Evolutionary conservation across 2,888 invertebrate species (phyloP).

Genomic region (Platycheirus rosarum): DNA sequence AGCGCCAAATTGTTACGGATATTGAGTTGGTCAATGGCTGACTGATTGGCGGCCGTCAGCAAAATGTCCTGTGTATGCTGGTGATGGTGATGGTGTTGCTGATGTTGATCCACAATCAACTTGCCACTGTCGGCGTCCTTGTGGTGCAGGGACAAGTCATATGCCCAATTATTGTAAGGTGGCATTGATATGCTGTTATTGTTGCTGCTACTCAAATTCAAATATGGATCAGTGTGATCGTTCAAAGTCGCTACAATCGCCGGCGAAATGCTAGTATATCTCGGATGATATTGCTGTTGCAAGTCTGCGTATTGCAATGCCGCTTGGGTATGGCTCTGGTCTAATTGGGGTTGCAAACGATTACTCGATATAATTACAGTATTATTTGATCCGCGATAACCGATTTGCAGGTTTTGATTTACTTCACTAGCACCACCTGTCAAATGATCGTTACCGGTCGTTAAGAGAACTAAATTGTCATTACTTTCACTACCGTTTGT

Average conservation of each 20-base stretch:
- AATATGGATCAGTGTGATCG: conserved; percentile 76
- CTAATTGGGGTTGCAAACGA: conserved; percentile 75
- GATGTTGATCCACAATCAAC: conserved; percentile 24
- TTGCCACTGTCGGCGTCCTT: conserved; percentile 75
- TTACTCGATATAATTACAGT: conserved; percentile 80
- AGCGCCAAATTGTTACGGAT: conserved; percentile 80
- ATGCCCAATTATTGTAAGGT: conserved; percentile 77
- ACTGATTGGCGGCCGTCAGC: conserved; percentile 71
- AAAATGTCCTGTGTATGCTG: conserved; percentile 77
- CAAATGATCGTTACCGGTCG: conserved; percentile 53
- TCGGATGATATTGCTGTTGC: conserved; percentile 55
- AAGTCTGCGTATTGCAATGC: conserved; percentile 45
- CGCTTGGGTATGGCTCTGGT: conserved; percentile 74
- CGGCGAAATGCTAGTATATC: conserved; percentile 63
- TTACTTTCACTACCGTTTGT: conserved; percentile 63
- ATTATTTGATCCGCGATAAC: conserved; percentile 81
- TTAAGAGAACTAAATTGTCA: conserved; percentile 67
- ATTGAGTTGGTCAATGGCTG: conserved; percentile 70
- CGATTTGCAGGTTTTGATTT: conserved; percentile 76
- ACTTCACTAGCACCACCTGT: conserved; percentile 16
- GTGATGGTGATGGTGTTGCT: conserved; percentile 71
- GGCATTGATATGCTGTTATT: conserved; percentile 76
- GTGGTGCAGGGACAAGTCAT: conserved; percentile 77
- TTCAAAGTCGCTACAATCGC: conserved; percentile 52
- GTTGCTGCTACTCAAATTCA: conserved; percentile 76